Percentiles rank a stretch among this genome's conserved stretches.
phyloP scores from a whole-genome alignment of 2,888 invertebrate genomes.

The Drosophila gaucha region DNA sequence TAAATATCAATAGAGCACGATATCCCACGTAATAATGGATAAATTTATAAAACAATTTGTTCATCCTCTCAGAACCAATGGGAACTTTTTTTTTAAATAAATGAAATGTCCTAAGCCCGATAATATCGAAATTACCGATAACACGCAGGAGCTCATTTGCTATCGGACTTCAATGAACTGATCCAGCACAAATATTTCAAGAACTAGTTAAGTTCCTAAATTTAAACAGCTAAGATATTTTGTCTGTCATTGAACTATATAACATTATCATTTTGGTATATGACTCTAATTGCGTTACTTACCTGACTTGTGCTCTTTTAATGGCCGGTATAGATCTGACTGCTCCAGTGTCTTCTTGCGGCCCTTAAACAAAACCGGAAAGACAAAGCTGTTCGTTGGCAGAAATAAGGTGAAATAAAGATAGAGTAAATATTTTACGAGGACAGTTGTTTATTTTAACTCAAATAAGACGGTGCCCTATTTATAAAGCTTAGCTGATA shows the following conservation, averaged over 20 bases:
- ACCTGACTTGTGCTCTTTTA: slow-evolving; percentile 89
- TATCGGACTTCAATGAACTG: not conserved
- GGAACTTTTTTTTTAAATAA: no score
- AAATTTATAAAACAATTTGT: no score
- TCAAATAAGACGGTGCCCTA: not conserved
- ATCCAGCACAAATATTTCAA: not conserved
- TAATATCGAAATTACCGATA: slow-evolving; percentile 5
- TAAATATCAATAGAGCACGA: not conserved
- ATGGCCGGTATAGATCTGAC: slow-evolving; percentile 90
- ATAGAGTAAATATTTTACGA: slow-evolving; percentile 28
- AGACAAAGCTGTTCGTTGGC: slow-evolving; percentile 88
- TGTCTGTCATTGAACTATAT: not conserved
- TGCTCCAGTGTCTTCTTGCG: slow-evolving; percentile 89
- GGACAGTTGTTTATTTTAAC: not conserved
- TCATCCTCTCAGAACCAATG: no score
- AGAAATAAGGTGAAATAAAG: slow-evolving; percentile 11
- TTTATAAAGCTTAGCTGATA: not conserved
- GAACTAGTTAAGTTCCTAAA: not conserved
- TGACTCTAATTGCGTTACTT: slow-evolving; percentile 20
- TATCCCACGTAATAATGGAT: no score
- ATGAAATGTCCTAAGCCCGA: not conserved
- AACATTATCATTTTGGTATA: not conserved
- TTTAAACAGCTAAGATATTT: not conserved
- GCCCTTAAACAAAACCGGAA: slow-evolving; percentile 91
- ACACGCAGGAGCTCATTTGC: not conserved